Evolutionary conservation across 2,888 invertebrate species (phyloP), one percentile per base, ranked within the genome.

Genomic region (Tenthredo mesomela): DNA sequence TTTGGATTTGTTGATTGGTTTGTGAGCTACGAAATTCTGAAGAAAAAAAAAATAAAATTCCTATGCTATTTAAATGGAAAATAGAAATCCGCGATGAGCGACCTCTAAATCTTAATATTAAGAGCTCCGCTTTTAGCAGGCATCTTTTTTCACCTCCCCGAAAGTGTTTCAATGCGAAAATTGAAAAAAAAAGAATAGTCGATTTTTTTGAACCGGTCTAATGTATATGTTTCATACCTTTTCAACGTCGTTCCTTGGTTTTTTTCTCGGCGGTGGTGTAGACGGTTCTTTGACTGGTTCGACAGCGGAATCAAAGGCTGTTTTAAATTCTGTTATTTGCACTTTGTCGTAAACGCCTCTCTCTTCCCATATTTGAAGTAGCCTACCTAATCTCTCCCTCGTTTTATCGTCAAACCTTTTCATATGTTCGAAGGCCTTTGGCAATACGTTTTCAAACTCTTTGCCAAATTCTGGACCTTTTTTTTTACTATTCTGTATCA

Each of bases 401-500:
- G 98, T 97, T 92, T 98, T 97, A n/a, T 96, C 95, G 88, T 98
- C 97, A 84, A 96, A 95, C 3, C 94, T 94, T 2, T 97, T 96
- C 95, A 98, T 97, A 89, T 97, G 96, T 87, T 97, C 96, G 91
- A 98, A 98, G 0, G 98, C 97, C 90, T 97, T 97, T 83, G 95
- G 95, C 80, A 99, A 93, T 12, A 97, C 96, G 84, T 95, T 94
- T 9, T 96, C 97, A 94, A 97, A 99, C 91, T 98, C 98, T 92
- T 96, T 96, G 0, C 97, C 97, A 94, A 97, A 99, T 93, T 99
- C 99, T 0, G 98, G 98, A 0, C 98, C 99, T 93, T 99, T 99
- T 93, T 99, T 99, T 93, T 98, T 97, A 92, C 99, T 98, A 91
- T 99, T 99, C 93, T 99, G 99, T 90, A 99, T 98, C 47, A 99